phyloP scores from a whole-genome alignment of 1,140 invertebrate genomes.

The Lamellibrachia luymesi region DNA sequence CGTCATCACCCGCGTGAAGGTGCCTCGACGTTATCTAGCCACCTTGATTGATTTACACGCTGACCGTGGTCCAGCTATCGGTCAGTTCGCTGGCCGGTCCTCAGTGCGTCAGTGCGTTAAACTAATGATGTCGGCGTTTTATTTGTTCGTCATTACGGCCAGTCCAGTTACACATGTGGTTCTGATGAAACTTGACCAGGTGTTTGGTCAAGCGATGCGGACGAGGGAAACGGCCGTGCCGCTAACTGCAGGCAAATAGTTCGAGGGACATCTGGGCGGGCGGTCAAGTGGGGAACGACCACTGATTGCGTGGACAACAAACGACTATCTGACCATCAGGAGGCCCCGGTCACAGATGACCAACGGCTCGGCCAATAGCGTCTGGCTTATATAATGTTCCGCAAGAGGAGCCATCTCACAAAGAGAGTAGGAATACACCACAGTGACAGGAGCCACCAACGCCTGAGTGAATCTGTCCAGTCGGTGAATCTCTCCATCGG shows the following conservation, averaged over 20 bases:
- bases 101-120: neutral
- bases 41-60: neutral
- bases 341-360: neutral
- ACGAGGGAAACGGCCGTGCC: neutral
- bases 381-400: neutral
- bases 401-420: neutral
- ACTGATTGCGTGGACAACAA: neutral
- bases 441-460: neutral
- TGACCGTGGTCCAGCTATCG: neutral
- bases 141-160: neutral
- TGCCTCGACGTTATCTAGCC: neutral
- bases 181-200: neutral
- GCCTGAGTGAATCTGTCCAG: neutral
- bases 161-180: neutral
- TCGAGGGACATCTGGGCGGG: neutral
- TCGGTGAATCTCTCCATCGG: neutral
- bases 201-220: neutral
- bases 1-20: neutral
- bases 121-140: neutral
- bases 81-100: neutral
- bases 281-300: neutral
- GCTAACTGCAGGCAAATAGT: neutral
- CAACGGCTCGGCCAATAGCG: neutral
- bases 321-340: neutral
- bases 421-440: neutral